Evolutionary conservation across 2,113 vertebrate species (phyloP).

Genomic region (Bubalus kerabau): DNA sequence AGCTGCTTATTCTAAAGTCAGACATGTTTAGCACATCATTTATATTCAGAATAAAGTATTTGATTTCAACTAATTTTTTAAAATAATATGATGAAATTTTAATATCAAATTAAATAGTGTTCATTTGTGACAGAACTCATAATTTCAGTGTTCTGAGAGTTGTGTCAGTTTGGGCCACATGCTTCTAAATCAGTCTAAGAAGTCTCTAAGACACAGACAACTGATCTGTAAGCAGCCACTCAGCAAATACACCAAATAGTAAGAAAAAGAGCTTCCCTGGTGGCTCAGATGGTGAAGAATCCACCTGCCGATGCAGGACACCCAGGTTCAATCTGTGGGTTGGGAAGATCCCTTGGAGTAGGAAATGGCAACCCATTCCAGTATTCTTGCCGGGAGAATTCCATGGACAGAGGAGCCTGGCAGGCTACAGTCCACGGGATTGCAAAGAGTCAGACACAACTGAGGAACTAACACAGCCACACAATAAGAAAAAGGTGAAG

Average conservation of each 20-base stretch:
- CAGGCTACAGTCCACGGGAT: not conserved
- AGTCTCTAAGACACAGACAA: not conserved
- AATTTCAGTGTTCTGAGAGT: conserved; percentile 23
- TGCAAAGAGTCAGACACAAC: not conserved
- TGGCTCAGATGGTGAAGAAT: not conserved
- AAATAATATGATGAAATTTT: not conserved
- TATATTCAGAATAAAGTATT: conserved; percentile 43
- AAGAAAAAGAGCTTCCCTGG: not conserved
- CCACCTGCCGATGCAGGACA: not conserved
- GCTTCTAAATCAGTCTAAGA: not conserved
- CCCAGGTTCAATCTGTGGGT: not conserved
- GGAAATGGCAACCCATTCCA: not conserved
- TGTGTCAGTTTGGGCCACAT: not conserved
- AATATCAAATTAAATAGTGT: not conserved
- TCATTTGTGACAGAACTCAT: conserved; percentile 32
- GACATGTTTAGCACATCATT: not conserved
- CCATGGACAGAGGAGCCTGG: not conserved
- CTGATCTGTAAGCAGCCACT: fast-evolving
- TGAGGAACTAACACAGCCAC: not conserved
- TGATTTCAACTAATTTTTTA: not conserved
- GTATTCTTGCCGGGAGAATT: not conserved
- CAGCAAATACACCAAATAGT: not conserved
- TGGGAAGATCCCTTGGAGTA: not conserved
- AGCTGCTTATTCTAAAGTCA: conserved; percentile 23
- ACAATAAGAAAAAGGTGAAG: not conserved